Base-by-base conservation (phyloP, 2,888 invertebrate genomes). In the Drosophila barbarae region DNA sequence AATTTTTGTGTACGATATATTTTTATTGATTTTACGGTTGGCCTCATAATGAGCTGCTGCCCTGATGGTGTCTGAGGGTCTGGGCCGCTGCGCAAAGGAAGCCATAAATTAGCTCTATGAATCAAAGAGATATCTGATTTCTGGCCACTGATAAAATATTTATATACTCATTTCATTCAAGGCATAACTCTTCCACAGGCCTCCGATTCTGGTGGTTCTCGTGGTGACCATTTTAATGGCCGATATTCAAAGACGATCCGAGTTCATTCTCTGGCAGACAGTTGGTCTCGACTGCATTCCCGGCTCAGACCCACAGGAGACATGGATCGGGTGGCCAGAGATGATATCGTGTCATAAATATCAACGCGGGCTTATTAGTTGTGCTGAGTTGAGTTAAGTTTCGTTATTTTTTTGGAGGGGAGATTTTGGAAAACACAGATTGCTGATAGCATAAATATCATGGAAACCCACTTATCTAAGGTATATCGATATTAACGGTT, bases 21-120 rank as follows among this genome's bases (percentile, higher is more conserved):
- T 83, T 87, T 87, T 87, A 87, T 87, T 88, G 87, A 87, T 87
- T 87, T 86, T 82, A 79, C 10, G 77, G 69, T 65, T 50, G 26
- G 70, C 73, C 69, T 76, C 86, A 84, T 87, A 87, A 87, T 86
- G 85, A 83, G 77, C 71, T 55, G 77, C 71, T 55, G 47, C 47
- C 38, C 57, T 77, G 23, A 3, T 23, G 83, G 77, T 78, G 85
- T 84, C 77, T 54, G 63, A 73, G 69, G 80, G 77, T 84, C 77
- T 78, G 84, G 73, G 69, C 34, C 12, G 74, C 64, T 74, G 12
- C 30, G 13, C 5, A 87, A 71, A 87, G 87, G 87, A 87, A 88
- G 86, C 87, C 76, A 88, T 87, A 87, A 87, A 87, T 88, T 85
- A 86, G 79, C 79, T 87, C 87, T 87, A 87, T 87, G 87, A 87